Conservation (phyloP, 1,140 invertebrate genomes). For the Tetragnatha versicolor region DNA sequence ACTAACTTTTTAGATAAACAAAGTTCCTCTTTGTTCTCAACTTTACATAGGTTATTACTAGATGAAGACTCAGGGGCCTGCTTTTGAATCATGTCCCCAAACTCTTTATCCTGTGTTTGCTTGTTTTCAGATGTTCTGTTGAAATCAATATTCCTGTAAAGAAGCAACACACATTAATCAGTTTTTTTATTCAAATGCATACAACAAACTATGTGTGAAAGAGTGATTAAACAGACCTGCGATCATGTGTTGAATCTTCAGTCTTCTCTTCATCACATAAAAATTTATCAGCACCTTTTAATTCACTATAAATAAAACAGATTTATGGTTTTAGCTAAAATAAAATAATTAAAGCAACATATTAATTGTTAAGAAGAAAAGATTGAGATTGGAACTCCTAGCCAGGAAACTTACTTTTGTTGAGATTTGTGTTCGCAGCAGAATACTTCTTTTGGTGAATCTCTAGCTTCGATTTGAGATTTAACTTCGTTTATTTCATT, state of each 20-base stretch:
- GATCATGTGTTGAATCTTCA: background rate
- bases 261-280: conserved; percentile 38
- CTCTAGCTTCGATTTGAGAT: conserved; percentile 6
- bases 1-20: conserved; percentile 29
- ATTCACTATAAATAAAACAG: conserved; percentile 36
- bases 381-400: too few relatives aligned
- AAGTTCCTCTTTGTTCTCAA: background rate
- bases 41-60: background rate
- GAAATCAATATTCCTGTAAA: conserved; percentile 21
- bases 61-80: background rate
- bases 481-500: conserved; percentile 43
- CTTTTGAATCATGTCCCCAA: conserved; percentile 22
- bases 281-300: conserved; percentile 48
- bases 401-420: conserved; percentile 33
- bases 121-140: conserved; percentile 15
- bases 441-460: conserved; percentile 15
- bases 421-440: conserved; percentile 6
- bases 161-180: background rate
- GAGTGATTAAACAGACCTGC: background rate
- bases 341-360: too few relatives aligned
- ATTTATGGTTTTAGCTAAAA: too few relatives aligned
- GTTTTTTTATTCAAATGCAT: background rate
- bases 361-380: too few relatives aligned
- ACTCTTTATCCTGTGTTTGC: conserved; percentile 19
- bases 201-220: background rate